A percentile compares a stretch with the other conserved stretches of the same genome.
These are phyloP conservation scores for Parauchenoglanis ngamensis DNA, from an alignment of 2,797 vertebrate genomes.

Conservation along the genomic window DNA sequence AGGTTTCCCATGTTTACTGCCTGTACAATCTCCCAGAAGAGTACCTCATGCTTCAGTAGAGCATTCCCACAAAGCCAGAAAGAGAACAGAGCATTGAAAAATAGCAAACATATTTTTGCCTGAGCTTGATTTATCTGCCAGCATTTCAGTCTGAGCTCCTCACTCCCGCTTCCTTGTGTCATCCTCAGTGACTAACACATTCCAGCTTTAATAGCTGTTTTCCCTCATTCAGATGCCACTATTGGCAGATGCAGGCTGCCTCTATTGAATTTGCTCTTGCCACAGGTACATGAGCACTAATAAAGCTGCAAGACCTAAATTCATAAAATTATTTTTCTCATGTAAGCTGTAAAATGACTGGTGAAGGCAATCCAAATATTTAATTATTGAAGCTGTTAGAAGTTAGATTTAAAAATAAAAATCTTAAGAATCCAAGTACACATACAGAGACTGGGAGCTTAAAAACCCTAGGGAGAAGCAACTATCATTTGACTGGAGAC, in stretches of 20 bases:
- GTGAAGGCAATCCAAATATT: constrained; percentile 8
- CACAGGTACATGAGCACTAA: constrained; percentile 52
- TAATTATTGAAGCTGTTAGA: constrained; percentile 11
- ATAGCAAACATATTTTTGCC: constrained; percentile 50
- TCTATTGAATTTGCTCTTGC: constrained; percentile 38
- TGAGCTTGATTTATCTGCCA: constrained; percentile 55
- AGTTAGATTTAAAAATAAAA: constrained; percentile 39
- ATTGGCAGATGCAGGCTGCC: constrained; percentile 55
- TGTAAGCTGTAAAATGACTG: constrained; percentile 11
- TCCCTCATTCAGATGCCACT: constrained; percentile 47
- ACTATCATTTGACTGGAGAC: neutral
- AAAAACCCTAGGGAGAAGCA: neutral
- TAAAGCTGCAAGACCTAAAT: constrained; percentile 24
- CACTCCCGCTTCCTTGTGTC: constrained; percentile 58
- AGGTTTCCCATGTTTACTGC: constrained; percentile 13
- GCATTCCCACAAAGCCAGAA: neutral
- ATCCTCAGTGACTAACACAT: constrained; percentile 62
- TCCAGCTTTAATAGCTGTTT: constrained; percentile 62
- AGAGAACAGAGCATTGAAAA: constrained; percentile 44
- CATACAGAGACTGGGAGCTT: neutral
- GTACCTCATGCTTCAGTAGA: constrained; percentile 12
- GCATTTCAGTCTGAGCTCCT: constrained; percentile 55
- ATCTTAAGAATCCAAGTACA: neutral
- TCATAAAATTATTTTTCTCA: constrained; percentile 31
- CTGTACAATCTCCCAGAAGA: constrained; percentile 3